These are phyloP conservation scores for Petrolisthes manimaculis DNA, from an alignment of 2,888 invertebrate species.

Conservation along the genomic window DNA sequence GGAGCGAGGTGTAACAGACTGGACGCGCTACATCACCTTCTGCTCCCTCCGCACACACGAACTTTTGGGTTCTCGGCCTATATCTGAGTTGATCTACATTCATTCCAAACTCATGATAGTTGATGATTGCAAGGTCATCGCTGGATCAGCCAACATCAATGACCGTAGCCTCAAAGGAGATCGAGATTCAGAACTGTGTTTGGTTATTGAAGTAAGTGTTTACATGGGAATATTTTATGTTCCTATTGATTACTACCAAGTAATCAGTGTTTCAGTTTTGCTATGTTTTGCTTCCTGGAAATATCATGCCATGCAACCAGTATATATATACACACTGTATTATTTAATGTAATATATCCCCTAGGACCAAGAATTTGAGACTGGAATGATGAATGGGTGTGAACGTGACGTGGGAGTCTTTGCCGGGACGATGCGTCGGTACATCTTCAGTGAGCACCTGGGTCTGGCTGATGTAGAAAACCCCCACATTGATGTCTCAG, in stretches of 20 bases:
- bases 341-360: constrained; percentile 54
- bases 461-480: constrained; percentile 76
- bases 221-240: too few species aligned
- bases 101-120: constrained; percentile 96
- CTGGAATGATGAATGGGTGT: constrained; percentile 85
- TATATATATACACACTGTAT: not conserved
- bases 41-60: constrained; percentile 89
- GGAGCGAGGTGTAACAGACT: constrained; percentile 83
- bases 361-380: constrained; percentile 83
- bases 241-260: too few species aligned
- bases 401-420: constrained; percentile 87
- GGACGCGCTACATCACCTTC: constrained; percentile 89
- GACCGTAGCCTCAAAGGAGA: constrained; percentile 94
- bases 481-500: constrained; percentile 76
- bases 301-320: too few species aligned
- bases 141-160: constrained; percentile 98
- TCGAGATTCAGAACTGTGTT: constrained; percentile 94
- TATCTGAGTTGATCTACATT: constrained; percentile 95
- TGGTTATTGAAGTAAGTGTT: constrained; percentile 81
- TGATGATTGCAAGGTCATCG: constrained; percentile 91
- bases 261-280: too few species aligned
- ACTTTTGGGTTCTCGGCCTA: constrained; percentile 74
- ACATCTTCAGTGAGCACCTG: constrained; percentile 92
- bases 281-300: too few species aligned
- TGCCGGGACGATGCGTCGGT: constrained; percentile 85